Evolutionary conservation across 2,113 vertebrate genomes (phyloP), one percentile per base, ranked within the genome.

Genomic region (Tachysurus fulvidraco): DNA sequence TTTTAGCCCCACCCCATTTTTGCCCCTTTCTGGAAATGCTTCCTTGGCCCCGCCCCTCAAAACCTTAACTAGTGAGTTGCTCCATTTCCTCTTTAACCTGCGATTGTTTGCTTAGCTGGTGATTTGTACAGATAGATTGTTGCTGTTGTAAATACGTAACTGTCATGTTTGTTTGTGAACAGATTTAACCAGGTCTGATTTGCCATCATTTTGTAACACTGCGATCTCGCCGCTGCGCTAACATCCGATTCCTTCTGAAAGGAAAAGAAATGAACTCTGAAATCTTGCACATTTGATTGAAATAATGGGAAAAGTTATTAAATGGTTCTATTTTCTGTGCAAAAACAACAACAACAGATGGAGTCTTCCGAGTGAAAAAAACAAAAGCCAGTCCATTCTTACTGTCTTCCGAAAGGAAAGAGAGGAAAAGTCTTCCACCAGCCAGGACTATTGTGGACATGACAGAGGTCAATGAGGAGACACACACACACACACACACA

Each of bases 361-460:
- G 83, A 92, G 93, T 94, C 93, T 94, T 95, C 93, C 92, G 62
- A 79, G 73, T 13, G 7, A 74, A 84, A 4, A 4, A 71, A 93
- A 85, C 74, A 67, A 16, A 93, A 76, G 85, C 88, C 89, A 83
- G 23, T 83, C 88, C 74, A 81, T 85, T 55, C 86, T 80, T 88
- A 44, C 85, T 62, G 94, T 95, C 94, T 95, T 95, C 94, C 93
- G 4, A 41, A 90, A 90, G 89, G 4, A 41, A 90, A 90, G 89
- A 65, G 83, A 89, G 83, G 71, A 81, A 17, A 88, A 10, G 85
- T 92, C 87, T 88, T 91, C 85, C 85, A 88, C 76, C 64, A 52
- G 85, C 90, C 89, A 76, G 93, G 94, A 50, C 46, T 50, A 50
- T 4, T 50, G 46, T 50, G 46, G 46, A 92, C 92, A 55, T 17